These are phyloP conservation scores for Polymixis lichenea DNA, from an alignment of 2,888 invertebrate genomes.

Conservation along the genomic window DNA sequence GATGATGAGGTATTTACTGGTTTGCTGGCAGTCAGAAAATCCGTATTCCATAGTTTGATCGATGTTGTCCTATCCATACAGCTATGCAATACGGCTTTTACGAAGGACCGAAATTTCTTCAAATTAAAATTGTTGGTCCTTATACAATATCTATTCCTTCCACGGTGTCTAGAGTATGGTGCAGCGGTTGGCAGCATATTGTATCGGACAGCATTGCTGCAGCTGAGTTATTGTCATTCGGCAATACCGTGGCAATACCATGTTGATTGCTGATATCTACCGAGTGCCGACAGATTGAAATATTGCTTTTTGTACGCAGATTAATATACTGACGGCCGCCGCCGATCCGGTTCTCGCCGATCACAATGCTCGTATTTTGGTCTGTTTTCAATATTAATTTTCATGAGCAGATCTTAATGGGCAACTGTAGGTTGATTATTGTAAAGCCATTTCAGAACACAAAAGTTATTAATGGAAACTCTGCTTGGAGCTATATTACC, in stretches of 20 bases:
- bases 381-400: slow-evolving; percentile 25
- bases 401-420: slow-evolving; percentile 9
- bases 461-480: neutral
- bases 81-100: no score
- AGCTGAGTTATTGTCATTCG: slow-evolving; percentile 65
- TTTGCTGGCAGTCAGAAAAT: neutral
- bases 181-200: slow-evolving; percentile 41
- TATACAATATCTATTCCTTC: slow-evolving; percentile 33
- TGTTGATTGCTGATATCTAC: slow-evolving; percentile 12
- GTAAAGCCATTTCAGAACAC: neutral
- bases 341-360: neutral
- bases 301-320: slow-evolving; percentile 56
- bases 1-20: no score
- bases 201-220: slow-evolving; percentile 61
- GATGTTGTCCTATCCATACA: no score
- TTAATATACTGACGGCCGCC: slow-evolving; percentile 43
- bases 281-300: slow-evolving; percentile 40
- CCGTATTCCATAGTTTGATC: neutral
- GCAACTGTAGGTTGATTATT: neutral
- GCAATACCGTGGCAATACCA: slow-evolving; percentile 51
- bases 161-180: slow-evolving; percentile 29
- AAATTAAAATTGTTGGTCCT: neutral
- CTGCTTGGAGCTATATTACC: neutral
- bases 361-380: slow-evolving; percentile 17
- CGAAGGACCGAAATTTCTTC: no score